A percentile compares a stretch with the other conserved stretches of the same genome.
Conservation (phyloP, 2,113 vertebrate genomes). For the Pygoscelis adeliae region DNA sequence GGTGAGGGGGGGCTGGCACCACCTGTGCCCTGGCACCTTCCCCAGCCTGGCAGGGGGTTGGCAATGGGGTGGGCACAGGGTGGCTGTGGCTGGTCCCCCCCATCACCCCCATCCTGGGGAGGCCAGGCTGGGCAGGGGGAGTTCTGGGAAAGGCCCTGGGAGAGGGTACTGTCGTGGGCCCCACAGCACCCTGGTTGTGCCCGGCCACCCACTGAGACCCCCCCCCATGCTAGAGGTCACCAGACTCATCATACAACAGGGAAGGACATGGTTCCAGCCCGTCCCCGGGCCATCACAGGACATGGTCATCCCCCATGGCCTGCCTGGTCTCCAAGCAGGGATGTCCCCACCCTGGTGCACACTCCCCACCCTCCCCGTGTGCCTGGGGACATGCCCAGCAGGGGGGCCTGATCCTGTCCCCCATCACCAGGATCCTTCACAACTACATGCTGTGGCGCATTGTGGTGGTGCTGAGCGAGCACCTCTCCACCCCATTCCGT, state of each 20-base stretch:
- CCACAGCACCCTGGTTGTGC: rapidly evolving
- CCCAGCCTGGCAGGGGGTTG: not conserved
- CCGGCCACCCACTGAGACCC: rapidly evolving
- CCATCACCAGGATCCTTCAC: slow-evolving; percentile 85
- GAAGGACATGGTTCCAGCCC: not conserved
- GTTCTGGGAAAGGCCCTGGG: not conserved
- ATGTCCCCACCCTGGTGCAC: rapidly evolving
- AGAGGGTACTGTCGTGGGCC: not conserved
- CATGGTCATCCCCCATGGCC: not conserved
- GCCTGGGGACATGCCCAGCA: not conserved
- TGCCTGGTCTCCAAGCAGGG: not conserved
- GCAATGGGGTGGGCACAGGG: not conserved
- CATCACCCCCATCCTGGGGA: not conserved
- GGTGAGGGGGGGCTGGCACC: slow-evolving; percentile 70
- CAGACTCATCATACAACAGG: not conserved
- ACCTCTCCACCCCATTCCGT: slow-evolving; percentile 91
- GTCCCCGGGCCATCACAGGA: not conserved
- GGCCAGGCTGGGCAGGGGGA: not conserved
- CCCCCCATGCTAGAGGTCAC: not conserved
- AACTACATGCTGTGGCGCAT: slow-evolving; percentile 99
- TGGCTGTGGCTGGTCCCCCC: not conserved
- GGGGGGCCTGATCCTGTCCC: not conserved
- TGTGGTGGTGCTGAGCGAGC: slow-evolving; percentile 91
- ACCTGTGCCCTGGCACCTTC: not conserved
- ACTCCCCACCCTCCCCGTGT: not conserved